Conservation (phyloP, 2,888 invertebrate species). For the Matsumyia berberina region DNA sequence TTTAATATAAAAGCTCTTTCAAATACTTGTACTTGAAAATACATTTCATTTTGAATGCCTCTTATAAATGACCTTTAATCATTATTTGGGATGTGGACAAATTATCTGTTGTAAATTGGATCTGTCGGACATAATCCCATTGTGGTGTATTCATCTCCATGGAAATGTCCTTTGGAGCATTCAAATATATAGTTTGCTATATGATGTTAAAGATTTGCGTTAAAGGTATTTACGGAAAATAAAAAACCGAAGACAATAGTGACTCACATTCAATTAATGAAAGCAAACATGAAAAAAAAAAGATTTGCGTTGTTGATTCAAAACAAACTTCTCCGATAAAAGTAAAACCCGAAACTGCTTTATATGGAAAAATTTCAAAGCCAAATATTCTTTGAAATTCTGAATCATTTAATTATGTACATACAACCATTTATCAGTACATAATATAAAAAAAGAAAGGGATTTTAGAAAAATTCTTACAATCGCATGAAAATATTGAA, state of each 20-base stretch:
- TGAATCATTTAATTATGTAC: too few species aligned
- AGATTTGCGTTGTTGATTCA: too few species aligned
- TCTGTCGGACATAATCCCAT: conserved; percentile 9
- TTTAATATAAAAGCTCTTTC: not conserved
- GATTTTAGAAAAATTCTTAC: not conserved
- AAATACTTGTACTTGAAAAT: not conserved
- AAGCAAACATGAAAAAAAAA: not conserved
- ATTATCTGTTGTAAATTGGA: conserved; percentile 12
- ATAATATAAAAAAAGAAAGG: too few species aligned
- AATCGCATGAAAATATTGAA: conserved; percentile 11
- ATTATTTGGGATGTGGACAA: not conserved
- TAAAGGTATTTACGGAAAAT: not conserved
- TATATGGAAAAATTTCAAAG: too few species aligned
- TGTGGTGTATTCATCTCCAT: not conserved
- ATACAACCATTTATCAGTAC: too few species aligned
- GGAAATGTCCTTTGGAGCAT: not conserved
- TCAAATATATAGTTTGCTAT: conserved; percentile 3
- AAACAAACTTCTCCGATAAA: not conserved
- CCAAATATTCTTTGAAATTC: too few species aligned
- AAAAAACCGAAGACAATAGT: not conserved
- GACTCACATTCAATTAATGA: not conserved
- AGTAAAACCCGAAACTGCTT: too few species aligned
- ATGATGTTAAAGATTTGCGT: not conserved
- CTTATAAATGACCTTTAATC: not conserved
- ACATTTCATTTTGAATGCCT: not conserved